Evolutionary conservation across 2,797 vertebrate genomes (phyloP), one percentile per base, ranked within the genome.

Genomic region (Myotis daubentonii): DNA sequence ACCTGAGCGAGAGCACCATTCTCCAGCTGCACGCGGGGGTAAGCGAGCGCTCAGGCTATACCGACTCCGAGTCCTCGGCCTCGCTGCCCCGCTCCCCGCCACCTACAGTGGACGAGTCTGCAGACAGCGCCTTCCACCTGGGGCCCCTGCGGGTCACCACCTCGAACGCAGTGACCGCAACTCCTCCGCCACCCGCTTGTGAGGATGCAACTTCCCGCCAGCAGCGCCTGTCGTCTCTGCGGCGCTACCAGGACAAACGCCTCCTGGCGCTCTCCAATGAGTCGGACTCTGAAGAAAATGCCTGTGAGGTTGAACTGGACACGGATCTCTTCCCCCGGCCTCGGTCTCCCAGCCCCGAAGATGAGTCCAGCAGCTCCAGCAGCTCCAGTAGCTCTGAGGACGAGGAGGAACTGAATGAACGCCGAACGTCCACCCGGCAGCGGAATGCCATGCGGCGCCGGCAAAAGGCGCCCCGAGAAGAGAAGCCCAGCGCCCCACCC

Each of bases 1-100:
- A 99, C 97, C 98, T 98, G 87, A 99, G 99, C 10, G 99, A 99
- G 97, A 99, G 99, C 75, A 99, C 99, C 20, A 99, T 99, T 97
- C 98, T 99, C 96, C 99, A 99, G 98, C 99, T 99, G 25, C 99
- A 99, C 0, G 99, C 99, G 0, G 98, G 98, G 19, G 98, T 98
- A 20, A 99, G 98, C 0, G 98, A 99, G 66, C 98, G 98, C 68
- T 99, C 98, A 0, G 98, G 98, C 80, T 99, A 98, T 49, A 99
- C 99, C 0, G 99, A 99, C 98, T 99, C 99, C 0, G 99, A 99
- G n/a, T 99, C 99, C 84, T 99, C 99, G 0, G 98, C 99, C 20
- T 99, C 99, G 0, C 98, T 99, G 62, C 99, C 99, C 5, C 97
- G 98, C 89, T 99, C 99, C 2, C 98, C 98, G 5, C 98, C 98